Percentiles rank a stretch among this genome's conserved stretches.
Conservation (phyloP, 2,888 invertebrate species). For the Dorcus parallelipipedus region DNA sequence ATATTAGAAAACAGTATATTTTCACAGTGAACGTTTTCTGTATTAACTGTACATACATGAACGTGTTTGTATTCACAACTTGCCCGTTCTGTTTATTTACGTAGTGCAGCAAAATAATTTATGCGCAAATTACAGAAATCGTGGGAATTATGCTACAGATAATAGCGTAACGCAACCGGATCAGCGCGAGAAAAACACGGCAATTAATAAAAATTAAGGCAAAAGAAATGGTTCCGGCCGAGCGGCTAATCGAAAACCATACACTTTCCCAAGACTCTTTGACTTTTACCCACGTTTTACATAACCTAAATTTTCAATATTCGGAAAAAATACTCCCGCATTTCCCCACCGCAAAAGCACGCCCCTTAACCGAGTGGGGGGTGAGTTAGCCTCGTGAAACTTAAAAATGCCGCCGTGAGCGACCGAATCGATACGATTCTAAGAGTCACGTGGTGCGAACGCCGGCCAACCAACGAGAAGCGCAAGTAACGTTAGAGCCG, state of each 20-base stretch:
- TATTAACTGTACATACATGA: no score
- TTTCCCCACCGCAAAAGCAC: constrained; percentile 3
- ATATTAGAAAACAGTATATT: no score
- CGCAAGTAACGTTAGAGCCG: constrained; percentile 21
- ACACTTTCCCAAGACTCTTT: constrained; percentile 25
- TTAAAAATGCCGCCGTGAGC: constrained; percentile 80
- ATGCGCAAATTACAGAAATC: no score
- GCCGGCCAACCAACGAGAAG: constrained; percentile 41
- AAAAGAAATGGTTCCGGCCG: constrained; percentile 19
- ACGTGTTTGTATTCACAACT: no score
- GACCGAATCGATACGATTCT: constrained; percentile 73
- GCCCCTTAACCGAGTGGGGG: constrained; percentile 7
- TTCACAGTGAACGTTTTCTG: no score
- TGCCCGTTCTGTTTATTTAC: no score
- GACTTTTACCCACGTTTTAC: constrained; percentile 24
- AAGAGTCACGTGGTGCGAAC: constrained; percentile 58
- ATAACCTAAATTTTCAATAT: constrained; percentile 35
- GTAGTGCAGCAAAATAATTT: no score
- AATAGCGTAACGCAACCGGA: no score
- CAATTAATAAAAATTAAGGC: not conserved
- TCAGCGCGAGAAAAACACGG: no score
- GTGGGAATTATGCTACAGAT: no score
- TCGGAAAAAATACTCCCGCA: constrained; percentile 26
- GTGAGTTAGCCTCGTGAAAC: constrained; percentile 49
- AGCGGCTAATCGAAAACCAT: constrained; percentile 18